Base-by-base conservation (phyloP, 2,113 vertebrate species). In the Trichechus manatus region DNA sequence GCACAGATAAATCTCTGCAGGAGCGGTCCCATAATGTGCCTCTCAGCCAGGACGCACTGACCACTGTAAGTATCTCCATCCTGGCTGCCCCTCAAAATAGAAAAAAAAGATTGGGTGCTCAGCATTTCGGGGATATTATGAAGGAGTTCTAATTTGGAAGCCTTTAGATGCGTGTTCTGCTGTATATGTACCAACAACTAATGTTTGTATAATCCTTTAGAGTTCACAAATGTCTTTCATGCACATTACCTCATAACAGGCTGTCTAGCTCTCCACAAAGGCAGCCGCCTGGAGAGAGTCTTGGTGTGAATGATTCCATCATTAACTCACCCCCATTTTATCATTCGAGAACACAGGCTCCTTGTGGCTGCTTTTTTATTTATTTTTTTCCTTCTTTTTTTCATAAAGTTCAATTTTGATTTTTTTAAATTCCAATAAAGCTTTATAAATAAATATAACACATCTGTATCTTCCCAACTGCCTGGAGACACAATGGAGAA, bases 41-140 rank as follows among this genome's bases (percentile, higher is more conserved):
- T 4, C 97, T 99, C 47, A 99, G 98, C 95, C 96, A 98, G 98
- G 99, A 99, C 91, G 98, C 98, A 98, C 75, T 98, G 47, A 98
- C 98, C 91, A 98, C 98, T 93, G 99, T 99, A 88, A 99, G 99
- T 99, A 95, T 81, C 91, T 31, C 42, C 66, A 4, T 14, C 17
- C 33, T 25, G 50, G 42, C 7, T 6, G 36, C 47, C 3, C 59
- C 70, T 66, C 56, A 19, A 10, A n/a, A 42, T 3, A 2, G 33
- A 17, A 31, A 36, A n/a, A 36, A 72, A 36, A n/a, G 15, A 70
- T 33, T 33, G 22, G 4, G 29, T 0, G 2, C 13, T 50, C 83
- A 89, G 19, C 63, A 3, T 84, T 64, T 50, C 5, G 6, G 31
- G 31, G 31, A 47, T 7, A 3, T 15, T 42, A 7, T 23, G 66